Percentiles rank a stretch among this genome's conserved stretches.
Conservation (phyloP, 2,888 invertebrate species). For the Eurytoma adleriae region DNA sequence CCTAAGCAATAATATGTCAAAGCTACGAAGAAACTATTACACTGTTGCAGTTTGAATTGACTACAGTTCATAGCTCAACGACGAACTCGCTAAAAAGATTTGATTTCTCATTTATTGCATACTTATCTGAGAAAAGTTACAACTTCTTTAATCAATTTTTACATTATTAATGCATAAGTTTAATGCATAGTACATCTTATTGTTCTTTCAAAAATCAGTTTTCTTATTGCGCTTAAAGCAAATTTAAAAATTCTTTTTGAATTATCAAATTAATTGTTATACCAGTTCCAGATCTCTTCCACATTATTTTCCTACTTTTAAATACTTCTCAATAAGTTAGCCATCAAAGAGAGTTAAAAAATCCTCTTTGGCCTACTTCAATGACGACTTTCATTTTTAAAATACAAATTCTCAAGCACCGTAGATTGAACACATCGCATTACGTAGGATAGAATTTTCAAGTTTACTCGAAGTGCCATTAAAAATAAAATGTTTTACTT, state of each 20-base stretch:
- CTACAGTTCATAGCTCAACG: slow-evolving; percentile 19
- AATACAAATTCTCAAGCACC: slow-evolving; percentile 51
- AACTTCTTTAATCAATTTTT: background rate
- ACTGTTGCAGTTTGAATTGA: slow-evolving; percentile 24
- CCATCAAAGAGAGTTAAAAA: slow-evolving; percentile 24
- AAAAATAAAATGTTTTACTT: slow-evolving; percentile 17
- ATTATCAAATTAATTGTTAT: background rate
- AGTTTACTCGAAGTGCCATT: slow-evolving; percentile 42
- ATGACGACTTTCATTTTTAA: slow-evolving; percentile 37
- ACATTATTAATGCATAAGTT: too few species aligned
- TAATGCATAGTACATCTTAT: too few species aligned
- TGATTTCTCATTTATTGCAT: slow-evolving; percentile 19
- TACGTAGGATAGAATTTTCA: slow-evolving; percentile 39
- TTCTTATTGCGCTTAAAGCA: too few species aligned
- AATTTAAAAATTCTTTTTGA: background rate
- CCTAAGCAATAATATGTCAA: slow-evolving; percentile 31
- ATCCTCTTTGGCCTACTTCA: slow-evolving; percentile 1
- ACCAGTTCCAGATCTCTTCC: slow-evolving; percentile 7
- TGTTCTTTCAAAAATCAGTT: too few species aligned
- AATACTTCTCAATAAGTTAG: slow-evolving; percentile 9
- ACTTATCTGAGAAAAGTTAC: slow-evolving; percentile 23
- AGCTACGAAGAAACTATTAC: slow-evolving; percentile 21
- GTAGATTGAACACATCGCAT: slow-evolving; percentile 49
- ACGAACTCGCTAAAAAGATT: slow-evolving; percentile 12
- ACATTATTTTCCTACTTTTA: slow-evolving; percentile 16